Conservation (phyloP, 2,113 vertebrate genomes). For the Cyprinus carpio region DNA sequence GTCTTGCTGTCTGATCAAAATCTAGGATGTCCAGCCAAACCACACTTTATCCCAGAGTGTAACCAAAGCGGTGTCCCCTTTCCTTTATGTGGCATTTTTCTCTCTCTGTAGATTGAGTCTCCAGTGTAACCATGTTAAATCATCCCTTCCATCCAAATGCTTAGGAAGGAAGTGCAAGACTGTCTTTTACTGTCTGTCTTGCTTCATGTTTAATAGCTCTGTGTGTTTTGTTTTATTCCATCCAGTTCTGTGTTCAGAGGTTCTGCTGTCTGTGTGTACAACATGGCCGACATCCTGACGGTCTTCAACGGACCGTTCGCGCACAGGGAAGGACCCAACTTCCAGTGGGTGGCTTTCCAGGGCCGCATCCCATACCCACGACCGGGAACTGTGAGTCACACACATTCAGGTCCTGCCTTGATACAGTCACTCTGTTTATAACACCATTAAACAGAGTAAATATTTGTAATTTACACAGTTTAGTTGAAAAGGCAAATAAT, state of each 20-base stretch:
- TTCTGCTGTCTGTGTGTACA: slow-evolving; percentile 96
- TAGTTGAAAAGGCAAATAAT: not conserved
- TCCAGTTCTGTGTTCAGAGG: slow-evolving; percentile 95
- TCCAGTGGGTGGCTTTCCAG: slow-evolving; percentile 94
- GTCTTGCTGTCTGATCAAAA: not conserved
- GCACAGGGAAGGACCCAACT: slow-evolving; percentile 94
- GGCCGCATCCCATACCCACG: slow-evolving; percentile 95
- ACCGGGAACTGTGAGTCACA: slow-evolving; percentile 90
- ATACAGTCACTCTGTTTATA: not conserved
- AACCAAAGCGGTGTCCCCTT: slow-evolving; percentile 6
- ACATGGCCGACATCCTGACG: slow-evolving; percentile 94
- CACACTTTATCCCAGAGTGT: not conserved
- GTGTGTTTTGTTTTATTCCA: slow-evolving; percentile 33
- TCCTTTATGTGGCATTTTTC: not conserved
- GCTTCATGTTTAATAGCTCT: not conserved
- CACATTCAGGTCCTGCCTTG: not conserved
- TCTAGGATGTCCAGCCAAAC: not conserved
- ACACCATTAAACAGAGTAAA: not conserved
- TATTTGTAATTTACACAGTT: not conserved
- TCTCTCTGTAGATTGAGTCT: not conserved
- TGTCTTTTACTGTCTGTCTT: not conserved
- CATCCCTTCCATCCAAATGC: not conserved
- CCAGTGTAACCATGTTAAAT: not conserved
- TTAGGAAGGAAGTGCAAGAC: not conserved
- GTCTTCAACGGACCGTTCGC: slow-evolving; percentile 98